Evolutionary conservation across 2,113 vertebrate genomes (phyloP).

Genomic region (Corapipo altera): DNA sequence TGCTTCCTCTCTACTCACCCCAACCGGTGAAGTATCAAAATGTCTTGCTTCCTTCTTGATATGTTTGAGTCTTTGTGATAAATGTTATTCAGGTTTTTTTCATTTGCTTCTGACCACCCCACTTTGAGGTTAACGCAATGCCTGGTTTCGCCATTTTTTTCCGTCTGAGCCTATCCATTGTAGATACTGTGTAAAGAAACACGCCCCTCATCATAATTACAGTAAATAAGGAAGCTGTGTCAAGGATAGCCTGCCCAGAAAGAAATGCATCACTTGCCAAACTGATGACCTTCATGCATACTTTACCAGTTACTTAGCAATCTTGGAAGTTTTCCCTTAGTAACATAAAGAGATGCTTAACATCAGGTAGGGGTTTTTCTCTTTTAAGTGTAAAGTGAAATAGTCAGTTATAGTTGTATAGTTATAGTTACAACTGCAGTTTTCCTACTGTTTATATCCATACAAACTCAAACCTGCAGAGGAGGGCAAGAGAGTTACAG

Average conservation of each 20-base stretch:
- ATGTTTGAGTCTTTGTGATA: not conserved
- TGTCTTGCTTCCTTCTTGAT: not conserved
- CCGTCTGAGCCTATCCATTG: not conserved
- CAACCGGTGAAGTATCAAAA: not conserved
- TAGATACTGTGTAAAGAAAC: not conserved
- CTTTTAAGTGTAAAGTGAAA: not conserved
- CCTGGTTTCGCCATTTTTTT: not conserved
- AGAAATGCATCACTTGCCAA: not conserved
- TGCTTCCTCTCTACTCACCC: rapidly evolving
- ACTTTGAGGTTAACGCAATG: not conserved
- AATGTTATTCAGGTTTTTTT: not conserved
- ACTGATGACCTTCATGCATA: not conserved
- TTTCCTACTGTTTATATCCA: not conserved
- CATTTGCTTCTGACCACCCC: not conserved
- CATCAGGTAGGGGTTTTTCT: not conserved
- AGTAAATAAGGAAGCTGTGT: not conserved
- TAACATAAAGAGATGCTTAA: not conserved
- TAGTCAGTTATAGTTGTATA: not conserved
- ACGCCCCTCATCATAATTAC: not conserved
- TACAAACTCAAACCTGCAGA: not conserved
- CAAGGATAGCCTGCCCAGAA: not conserved
- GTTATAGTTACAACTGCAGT: not conserved
- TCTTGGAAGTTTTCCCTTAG: not conserved
- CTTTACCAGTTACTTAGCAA: not conserved
- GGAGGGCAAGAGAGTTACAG: not conserved